phyloP scores from a whole-genome alignment of 2,113 vertebrate species.

The Ibidorhyncha struthersii region DNA sequence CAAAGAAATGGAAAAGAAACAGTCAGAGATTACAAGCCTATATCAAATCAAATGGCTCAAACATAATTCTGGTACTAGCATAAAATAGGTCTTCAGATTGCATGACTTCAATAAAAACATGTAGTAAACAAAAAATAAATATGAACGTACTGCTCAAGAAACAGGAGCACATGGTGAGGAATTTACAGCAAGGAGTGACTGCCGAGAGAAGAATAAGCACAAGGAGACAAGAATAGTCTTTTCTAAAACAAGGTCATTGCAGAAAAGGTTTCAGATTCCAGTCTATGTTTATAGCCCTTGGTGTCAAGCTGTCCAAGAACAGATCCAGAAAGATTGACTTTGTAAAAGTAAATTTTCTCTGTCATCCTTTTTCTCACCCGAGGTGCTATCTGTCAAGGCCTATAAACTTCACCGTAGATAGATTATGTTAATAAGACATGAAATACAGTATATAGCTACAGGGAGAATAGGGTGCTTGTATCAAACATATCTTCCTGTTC shows the following conservation, averaged over 20 bases:
- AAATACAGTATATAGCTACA: conserved; percentile 36
- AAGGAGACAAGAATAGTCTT: conserved; percentile 46
- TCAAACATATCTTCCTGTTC: not conserved
- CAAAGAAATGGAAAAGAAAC: not conserved
- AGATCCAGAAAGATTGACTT: conserved; percentile 40
- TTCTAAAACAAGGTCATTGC: conserved; percentile 64
- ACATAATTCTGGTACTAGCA: not conserved
- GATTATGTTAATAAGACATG: conserved; percentile 48
- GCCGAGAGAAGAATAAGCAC: not conserved
- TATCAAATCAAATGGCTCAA: not conserved
- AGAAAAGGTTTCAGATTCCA: conserved; percentile 53
- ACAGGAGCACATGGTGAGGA: not conserved
- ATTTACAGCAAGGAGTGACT: not conserved
- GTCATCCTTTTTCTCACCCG: conserved; percentile 47
- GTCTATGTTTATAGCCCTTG: conserved; percentile 52
- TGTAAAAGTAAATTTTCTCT: conserved; percentile 50
- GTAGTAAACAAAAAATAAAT: not conserved
- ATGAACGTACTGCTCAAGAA: not conserved
- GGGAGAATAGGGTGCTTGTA: conserved; percentile 13
- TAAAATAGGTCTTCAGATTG: not conserved
- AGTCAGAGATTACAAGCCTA: not conserved
- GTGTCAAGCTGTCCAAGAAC: conserved; percentile 52
- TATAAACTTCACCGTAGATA: not conserved
- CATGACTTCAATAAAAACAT: not conserved
- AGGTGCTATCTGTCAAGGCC: conserved; percentile 50